Conservation (phyloP, 2,113 vertebrate genomes). For the Pseudonaja textilis region DNA sequence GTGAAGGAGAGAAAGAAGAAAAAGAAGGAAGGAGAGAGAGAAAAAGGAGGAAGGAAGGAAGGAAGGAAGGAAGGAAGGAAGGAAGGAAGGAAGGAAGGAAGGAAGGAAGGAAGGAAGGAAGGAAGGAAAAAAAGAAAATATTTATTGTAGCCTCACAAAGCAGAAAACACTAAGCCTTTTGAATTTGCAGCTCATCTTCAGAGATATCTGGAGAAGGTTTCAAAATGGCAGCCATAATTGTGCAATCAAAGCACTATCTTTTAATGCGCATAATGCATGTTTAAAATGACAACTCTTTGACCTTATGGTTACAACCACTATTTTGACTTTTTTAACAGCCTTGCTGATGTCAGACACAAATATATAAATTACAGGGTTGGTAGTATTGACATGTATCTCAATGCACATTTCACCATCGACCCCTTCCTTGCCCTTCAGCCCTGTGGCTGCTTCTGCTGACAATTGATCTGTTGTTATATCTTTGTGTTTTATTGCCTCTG, state of each 20-base stretch:
- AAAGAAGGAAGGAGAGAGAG: too few relatives aligned
- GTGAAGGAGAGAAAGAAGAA: too few relatives aligned
- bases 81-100: neutral
- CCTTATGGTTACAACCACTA: neutral
- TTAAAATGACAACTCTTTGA: neutral
- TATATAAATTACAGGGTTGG: neutral
- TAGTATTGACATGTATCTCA: neutral
- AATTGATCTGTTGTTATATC: neutral
- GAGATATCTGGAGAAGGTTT: neutral
- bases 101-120: neutral
- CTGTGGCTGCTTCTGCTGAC: neutral
- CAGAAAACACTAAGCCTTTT: neutral
- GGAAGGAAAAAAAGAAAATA: neutral
- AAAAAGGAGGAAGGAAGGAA: accelerated
- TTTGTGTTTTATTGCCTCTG: neutral
- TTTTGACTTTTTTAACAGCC: neutral
- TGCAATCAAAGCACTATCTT: neutral
- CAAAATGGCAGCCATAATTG: neutral
- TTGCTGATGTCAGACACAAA: neutral
- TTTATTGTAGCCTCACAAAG: neutral
- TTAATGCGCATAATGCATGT: neutral
- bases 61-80: neutral
- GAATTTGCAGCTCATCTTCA: neutral
- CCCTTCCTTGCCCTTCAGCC: neutral
- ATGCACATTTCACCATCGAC: neutral